Evolutionary conservation across 2,113 vertebrate species (phyloP).

Genomic region (Stegostoma tigrinum): DNA sequence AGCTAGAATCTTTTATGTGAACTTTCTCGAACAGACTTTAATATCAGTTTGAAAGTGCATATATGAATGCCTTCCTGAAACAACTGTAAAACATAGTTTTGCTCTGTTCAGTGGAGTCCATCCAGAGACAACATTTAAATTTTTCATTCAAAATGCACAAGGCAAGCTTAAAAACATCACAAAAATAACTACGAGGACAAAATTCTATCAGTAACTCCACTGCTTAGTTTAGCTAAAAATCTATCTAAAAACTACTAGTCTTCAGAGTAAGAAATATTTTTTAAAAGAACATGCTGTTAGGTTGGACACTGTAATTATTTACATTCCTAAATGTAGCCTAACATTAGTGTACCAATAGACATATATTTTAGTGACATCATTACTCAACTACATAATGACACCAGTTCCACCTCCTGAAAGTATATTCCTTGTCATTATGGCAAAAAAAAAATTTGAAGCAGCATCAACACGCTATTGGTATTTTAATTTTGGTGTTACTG

Average conservation of each 20-base stretch:
- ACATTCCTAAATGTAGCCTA: neutral
- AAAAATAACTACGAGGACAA: neutral
- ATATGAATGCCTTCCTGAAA: neutral
- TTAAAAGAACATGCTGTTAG: neutral
- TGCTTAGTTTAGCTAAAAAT: neutral
- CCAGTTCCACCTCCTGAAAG: neutral
- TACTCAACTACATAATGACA: neutral
- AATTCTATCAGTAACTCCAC: neutral
- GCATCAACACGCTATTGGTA: neutral
- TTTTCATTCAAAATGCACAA: neutral
- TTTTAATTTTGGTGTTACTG: neutral
- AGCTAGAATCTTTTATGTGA: neutral
- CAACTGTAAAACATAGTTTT: neutral
- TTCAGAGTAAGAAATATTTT: neutral
- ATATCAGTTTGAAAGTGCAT: neutral
- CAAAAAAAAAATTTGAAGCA: neutral
- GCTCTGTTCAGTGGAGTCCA: neutral
- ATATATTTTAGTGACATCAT: neutral
- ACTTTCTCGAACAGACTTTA: neutral
- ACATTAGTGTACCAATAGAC: neutral
- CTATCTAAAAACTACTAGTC: neutral
- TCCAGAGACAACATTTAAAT: neutral
- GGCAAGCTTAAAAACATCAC: neutral
- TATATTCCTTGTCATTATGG: neutral
- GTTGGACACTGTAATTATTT: neutral